A percentile compares a stretch with the other conserved stretches of the same genome.
phyloP scores from a whole-genome alignment of 2,888 invertebrate genomes.

The Sinhomidia bicolor region DNA sequence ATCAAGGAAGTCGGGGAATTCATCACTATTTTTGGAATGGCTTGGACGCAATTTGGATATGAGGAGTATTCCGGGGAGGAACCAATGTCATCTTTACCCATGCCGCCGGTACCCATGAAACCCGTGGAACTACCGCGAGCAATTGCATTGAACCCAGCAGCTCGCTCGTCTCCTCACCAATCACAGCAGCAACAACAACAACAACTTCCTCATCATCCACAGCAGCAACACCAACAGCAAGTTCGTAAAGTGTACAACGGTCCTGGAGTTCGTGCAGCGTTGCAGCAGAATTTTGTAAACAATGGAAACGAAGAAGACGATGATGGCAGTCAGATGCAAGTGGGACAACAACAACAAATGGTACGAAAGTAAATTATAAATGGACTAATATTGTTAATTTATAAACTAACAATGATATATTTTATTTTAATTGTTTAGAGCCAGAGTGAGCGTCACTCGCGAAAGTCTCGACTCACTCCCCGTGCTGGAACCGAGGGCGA shows the following conservation, averaged over 20 bases:
- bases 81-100: constrained; percentile 20
- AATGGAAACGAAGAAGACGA: constrained; percentile 17
- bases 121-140: constrained; percentile 6
- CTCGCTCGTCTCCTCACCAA: neutral
- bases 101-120: constrained; percentile 37
- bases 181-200: neutral
- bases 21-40: constrained; percentile 75
- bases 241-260: neutral
- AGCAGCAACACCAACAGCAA: neutral
- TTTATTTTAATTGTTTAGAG: neutral
- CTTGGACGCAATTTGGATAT: constrained; percentile 71
- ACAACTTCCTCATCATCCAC: neutral
- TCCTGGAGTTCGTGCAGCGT: neutral
- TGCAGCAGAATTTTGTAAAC: neutral
- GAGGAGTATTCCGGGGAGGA: constrained; percentile 60
- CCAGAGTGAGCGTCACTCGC: constrained; percentile 40
- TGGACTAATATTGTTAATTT: too few species aligned
- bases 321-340: neutral
- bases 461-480: constrained; percentile 54
- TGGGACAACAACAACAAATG: neutral
- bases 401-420: neutral
- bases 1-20: constrained; percentile 75
- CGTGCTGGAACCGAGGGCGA: constrained; percentile 70
- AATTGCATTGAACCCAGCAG: neutral
- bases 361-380: too few species aligned